Evolutionary conservation across 2,113 vertebrate genomes (phyloP).

Genomic region (Rhinoptilus africanus): DNA sequence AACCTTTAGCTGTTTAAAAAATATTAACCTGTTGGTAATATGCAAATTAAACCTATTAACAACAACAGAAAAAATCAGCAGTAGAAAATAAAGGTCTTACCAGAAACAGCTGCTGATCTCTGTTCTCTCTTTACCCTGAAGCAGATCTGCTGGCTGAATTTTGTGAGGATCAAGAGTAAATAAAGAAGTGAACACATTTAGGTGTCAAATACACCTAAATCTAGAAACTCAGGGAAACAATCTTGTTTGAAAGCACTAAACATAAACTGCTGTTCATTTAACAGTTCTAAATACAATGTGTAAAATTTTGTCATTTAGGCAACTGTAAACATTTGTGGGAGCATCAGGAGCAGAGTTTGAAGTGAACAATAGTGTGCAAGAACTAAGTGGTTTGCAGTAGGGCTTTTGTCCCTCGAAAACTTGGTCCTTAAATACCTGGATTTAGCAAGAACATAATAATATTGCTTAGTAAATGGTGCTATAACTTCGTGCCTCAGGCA

Average conservation of each 20-base stretch:
- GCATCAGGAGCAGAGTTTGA: not conserved
- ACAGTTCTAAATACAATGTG: not conserved
- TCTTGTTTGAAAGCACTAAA: not conserved
- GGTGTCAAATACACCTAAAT: not conserved
- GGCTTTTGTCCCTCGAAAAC: not conserved
- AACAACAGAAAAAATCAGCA: not conserved
- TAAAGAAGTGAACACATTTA: not conserved
- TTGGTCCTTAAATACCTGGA: not conserved
- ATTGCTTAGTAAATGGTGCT: not conserved
- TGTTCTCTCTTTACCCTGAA: not conserved
- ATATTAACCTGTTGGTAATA: not conserved
- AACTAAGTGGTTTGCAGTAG: not conserved
- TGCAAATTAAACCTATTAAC: not conserved
- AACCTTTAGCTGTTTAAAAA: not conserved
- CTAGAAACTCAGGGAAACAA: not conserved
- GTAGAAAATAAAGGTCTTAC: not conserved
- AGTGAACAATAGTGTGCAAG: not conserved
- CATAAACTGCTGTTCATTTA: not conserved
- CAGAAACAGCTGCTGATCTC: not conserved
- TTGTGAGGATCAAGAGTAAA: not conserved
- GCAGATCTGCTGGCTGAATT: not conserved
- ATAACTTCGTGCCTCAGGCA: not conserved
- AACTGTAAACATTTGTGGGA: not conserved
- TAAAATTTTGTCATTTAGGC: not conserved
- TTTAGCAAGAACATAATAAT: not conserved